Base-by-base conservation (phyloP, 2,888 invertebrate species). In the Phorcus lineatus region DNA sequence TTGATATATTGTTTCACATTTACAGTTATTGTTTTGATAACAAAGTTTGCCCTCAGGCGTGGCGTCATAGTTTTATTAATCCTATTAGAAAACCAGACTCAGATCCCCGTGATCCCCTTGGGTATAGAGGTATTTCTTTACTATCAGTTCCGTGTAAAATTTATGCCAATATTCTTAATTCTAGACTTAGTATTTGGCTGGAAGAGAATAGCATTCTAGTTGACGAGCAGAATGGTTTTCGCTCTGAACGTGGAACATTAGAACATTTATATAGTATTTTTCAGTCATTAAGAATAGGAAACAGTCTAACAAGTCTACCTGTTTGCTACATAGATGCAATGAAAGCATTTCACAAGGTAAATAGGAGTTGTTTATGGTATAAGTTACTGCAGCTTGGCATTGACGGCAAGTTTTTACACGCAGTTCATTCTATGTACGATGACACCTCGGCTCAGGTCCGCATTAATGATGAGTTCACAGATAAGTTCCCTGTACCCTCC, bases 141-240 rank as follows among this genome's bases (percentile, higher is more conserved):
- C 16, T 77, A 0, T 77, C 77, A 31, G 24, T 57, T 28, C 19
- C 57, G 6, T 24, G 57, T 13, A 57, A 57, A n/a, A 57, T 57
- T n/a, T 57, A n/a, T 74, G n/a, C 57, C 9, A 31, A 77, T 52
- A 54, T 82, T 22, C 57, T 82, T 19, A 82, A 82, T 57, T 24
- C 13, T 7, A 16, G 77, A 2, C 19, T 82, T 2, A 55, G 22
- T 0, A 4, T 31, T 13, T 82, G 82, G 82, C 22, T 77, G 16
- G 79, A 79, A 47, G 9, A 2, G 22, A 80, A 82, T 52, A 62
- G 74, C 16, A 47, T 77, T 16, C 40, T 79, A 16, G n/a, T 9
- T 36, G 83, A 83, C 54, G 77, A 70, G 19, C 83, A 83, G 54
- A 83, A 83, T 24, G 81, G 83, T 0, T 83, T 83, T 54, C 70